Evolutionary conservation across 2,888 invertebrate species (phyloP), one percentile per base, ranked within the genome.

Genomic region (Synergus itoensis): DNA sequence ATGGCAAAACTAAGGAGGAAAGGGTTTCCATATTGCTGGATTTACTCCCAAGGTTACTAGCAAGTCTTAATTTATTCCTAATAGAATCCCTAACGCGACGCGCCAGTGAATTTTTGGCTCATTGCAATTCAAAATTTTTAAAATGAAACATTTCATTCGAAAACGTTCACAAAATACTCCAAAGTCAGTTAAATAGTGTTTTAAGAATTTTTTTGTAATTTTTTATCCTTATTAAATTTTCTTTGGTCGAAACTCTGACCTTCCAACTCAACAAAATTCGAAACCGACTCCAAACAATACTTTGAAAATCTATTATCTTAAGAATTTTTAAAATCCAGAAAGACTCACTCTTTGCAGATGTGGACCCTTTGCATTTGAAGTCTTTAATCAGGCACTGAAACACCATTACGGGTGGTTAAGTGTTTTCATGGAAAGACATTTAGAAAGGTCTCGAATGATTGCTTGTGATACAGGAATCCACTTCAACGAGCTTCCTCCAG

Each of bases 371-470:
- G 92, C 94, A 0, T 95, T 93, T 89, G 92, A 94, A 77, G 91
- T 90, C 11, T 95, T 95, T 88, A 93, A 94, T 77, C 93, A 94
- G 85, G 92, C 94, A 77, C 89, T 95, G 21, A 90, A 91, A 11
- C 93, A 93, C 81, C 93, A 94, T 86, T 94, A 95, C 88, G 87
- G 89, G 62, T 95, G 95, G 95, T 88, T 95, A 76, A 94, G 93
- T 88, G 92, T 93, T 76, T 93, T 93, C 45, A 92, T 95, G 69
- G 92, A 92, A 8, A 84, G 79, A 73, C 67, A 86, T 16, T 83
- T 89, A 73, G 87, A 85, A 76, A 81, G 78, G 45, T 82, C 73
- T 36, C 81, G 81, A 21, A 78, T 53, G 8, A 48, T 78, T 64
- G 41, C 80, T 8, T 82, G 65, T 60, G 83, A 86, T 43, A 60